A percentile compares a stretch with the other conserved stretches of the same genome.
These are phyloP conservation scores for Glaucomys volans DNA, from an alignment of 2,113 vertebrate genomes.

Conservation along the genomic window DNA sequence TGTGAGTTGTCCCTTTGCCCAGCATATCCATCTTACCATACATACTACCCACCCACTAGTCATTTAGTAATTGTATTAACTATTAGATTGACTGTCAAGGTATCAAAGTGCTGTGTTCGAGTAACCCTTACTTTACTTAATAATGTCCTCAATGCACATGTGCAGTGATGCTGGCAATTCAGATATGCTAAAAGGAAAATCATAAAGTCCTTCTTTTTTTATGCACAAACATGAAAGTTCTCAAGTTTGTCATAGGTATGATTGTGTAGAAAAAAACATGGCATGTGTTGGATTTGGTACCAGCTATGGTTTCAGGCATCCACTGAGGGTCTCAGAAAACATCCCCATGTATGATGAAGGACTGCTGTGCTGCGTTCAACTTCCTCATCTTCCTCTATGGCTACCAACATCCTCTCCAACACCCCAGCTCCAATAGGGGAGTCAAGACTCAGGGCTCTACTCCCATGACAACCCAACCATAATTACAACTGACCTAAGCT, in stretches of 20 bases:
- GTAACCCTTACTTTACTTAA: neutral
- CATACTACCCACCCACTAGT: neutral
- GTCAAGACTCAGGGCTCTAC: neutral
- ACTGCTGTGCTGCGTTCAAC: too few relatives aligned
- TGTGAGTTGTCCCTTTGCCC: neutral
- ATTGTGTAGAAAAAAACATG: neutral
- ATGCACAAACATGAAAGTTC: neutral
- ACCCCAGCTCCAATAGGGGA: neutral
- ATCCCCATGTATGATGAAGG: neutral
- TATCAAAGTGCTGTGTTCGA: neutral
- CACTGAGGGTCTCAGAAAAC: neutral
- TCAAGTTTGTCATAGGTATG: neutral
- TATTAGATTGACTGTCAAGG: neutral
- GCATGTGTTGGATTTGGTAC: neutral
- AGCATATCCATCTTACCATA: rapidly evolving
- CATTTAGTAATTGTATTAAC: neutral
- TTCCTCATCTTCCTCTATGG: neutral
- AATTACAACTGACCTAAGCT: neutral
- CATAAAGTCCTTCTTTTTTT: neutral
- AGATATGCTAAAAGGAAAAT: neutral
- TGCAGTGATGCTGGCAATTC: neutral
- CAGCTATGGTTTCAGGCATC: neutral
- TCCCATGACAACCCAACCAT: neutral
- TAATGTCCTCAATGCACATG: neutral
- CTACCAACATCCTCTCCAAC: neutral